Evolutionary conservation across 1,140 invertebrate species (phyloP), one percentile per base, ranked within the genome.

Genomic region (Metopolophium dirhodum): DNA sequence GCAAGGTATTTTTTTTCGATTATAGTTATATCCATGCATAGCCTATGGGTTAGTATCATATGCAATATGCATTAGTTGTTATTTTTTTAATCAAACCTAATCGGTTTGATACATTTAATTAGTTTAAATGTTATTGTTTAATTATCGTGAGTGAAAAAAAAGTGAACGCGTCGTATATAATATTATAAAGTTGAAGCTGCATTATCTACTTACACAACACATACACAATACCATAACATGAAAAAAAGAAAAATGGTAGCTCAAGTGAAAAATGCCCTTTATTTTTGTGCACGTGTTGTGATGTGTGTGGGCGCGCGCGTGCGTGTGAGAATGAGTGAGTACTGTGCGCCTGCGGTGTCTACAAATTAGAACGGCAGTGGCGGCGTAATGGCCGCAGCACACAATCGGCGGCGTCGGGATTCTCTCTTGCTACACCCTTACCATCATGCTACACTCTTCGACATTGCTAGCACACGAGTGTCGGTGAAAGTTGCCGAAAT

Each of bases 401-500:
- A 82, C 90, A 82, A 82, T 91, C 61, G 90, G 90, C 61, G 90
- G 90, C 90, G 90, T 91, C 90, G 68, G 61, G 61, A 82, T 91
- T 91, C 90, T 91, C 54, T 57, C 89, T 68, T 45, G 18, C 26
- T 68, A 61, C 35, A 23, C 57, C 37, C 30, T 26, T 2, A 22
- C 51, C 51, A 35, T 8, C 23, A 1, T 68, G 26, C 30, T 30
- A 22, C 30, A 68, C 47, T 77, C n/a, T 20, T 35, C 30, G 47
- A 77, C 41, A 47, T 26, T 77, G 90, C 90, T 37, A 45, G 54
- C 90, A 82, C 61, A 77, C 90, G 18, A 91, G 37, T 45, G 57
- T 77, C 37, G 90, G 90, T 61, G 90, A 91, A 91, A 91, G 90
- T 91, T 91, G 57, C 61, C 61, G 51, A 91, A 91, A 91, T 91